Percentiles rank a stretch among this genome's conserved stretches.
These are phyloP conservation scores for Gymnoscopelus microlampas DNA, from an alignment of 2,797 vertebrate species.

Conservation along the genomic window DNA sequence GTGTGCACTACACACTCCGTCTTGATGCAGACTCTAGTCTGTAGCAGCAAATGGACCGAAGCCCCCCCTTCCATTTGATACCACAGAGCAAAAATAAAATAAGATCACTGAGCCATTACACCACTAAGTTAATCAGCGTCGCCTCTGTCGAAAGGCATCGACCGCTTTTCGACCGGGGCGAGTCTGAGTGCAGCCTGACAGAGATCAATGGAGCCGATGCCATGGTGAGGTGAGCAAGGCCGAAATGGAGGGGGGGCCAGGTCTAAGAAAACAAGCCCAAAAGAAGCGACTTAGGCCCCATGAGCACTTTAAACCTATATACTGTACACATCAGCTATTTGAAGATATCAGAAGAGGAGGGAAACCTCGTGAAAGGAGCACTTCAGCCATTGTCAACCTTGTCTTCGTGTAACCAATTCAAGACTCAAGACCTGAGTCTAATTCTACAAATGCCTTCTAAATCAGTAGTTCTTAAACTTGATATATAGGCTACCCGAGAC, in stretches of 20 bases:
- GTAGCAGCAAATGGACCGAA: neutral
- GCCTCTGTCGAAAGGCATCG: neutral
- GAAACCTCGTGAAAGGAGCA: too few species aligned
- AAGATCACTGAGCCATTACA: neutral
- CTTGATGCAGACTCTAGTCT: neutral
- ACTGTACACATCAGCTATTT: too few species aligned
- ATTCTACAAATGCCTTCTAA: too few species aligned
- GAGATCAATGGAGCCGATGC: constrained; percentile 16
- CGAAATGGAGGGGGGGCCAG: neutral
- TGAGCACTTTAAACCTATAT: too few species aligned
- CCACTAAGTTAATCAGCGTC: neutral
- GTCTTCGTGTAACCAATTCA: too few species aligned
- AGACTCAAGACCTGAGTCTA: too few species aligned
- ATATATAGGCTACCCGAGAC: too few species aligned
- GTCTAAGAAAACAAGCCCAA: too few species aligned
- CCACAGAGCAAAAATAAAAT: neutral
- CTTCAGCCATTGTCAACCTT: too few species aligned
- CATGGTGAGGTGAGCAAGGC: neutral
- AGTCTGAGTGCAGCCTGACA: constrained; percentile 6
- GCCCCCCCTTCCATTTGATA: neutral
- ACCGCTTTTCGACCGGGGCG: neutral
- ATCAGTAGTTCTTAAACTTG: too few species aligned
- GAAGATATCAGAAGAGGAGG: too few species aligned
- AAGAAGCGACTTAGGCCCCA: too few species aligned
- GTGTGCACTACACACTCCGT: neutral